phyloP scores from a whole-genome alignment of 2,888 invertebrate species.

The Ichneumoninae sp. region DNA sequence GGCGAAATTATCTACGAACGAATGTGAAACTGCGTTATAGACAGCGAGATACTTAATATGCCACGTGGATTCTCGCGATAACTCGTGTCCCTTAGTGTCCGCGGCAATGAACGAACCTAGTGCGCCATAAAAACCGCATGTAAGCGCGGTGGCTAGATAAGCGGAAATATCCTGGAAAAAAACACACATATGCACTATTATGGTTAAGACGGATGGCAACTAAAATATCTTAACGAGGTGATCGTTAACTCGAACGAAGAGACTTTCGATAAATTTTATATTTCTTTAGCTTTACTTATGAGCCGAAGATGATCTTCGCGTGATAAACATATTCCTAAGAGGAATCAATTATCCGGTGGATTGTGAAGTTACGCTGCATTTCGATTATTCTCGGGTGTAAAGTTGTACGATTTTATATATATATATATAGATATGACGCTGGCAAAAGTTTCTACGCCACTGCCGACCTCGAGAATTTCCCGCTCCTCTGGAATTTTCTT shows the following conservation, averaged over 20 bases:
- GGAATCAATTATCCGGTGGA: constrained; percentile 32
- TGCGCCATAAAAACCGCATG: neutral
- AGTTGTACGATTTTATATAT: neutral
- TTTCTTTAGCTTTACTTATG: neutral
- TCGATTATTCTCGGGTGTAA: neutral
- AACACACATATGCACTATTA: neutral
- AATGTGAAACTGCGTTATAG: constrained; percentile 2
- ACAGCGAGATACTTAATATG: constrained; percentile 13
- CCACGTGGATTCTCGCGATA: constrained; percentile 5
- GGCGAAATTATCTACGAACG: neutral
- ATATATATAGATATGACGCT: constrained; percentile 10
- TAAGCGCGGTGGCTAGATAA: neutral
- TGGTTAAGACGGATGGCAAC: neutral
- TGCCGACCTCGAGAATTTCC: constrained; percentile 58
- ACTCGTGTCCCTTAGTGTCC: neutral
- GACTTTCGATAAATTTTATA: neutral
- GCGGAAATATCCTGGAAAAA: neutral
- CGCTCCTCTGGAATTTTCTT: constrained; percentile 69
- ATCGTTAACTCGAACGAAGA: neutral
- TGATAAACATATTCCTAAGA: neutral
- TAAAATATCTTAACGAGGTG: constrained; percentile 2
- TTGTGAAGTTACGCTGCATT: neutral
- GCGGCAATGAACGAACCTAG: neutral
- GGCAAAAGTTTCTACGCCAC: constrained; percentile 41
- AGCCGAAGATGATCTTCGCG: neutral